Conservation (phyloP, 1,140 invertebrate species). For the Adelges cooleyi region DNA sequence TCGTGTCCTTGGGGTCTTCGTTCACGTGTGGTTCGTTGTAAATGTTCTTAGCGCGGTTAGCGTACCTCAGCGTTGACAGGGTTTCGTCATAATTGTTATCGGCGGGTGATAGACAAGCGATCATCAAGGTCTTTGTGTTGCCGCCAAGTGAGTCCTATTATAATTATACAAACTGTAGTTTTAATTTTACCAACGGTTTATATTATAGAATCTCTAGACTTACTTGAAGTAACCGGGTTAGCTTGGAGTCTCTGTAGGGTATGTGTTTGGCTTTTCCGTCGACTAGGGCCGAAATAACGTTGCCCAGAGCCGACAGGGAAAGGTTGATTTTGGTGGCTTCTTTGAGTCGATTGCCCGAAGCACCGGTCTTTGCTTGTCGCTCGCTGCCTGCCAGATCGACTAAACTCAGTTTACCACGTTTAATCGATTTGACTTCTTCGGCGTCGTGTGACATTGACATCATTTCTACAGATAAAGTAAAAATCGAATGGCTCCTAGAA, state of each 20-base stretch:
- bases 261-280: constrained; percentile 82
- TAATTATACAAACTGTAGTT: not conserved
- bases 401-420: constrained; percentile 74
- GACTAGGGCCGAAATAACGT: constrained; percentile 87
- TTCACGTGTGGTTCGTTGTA: constrained; percentile 86
- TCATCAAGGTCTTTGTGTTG: constrained; percentile 89
- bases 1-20: constrained; percentile 86
- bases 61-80: constrained; percentile 73
- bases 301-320: constrained; percentile 84
- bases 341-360: constrained; percentile 73
- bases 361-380: constrained; percentile 72
- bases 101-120: constrained; percentile 82
- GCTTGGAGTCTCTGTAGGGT: constrained; percentile 87
- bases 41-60: constrained; percentile 86
- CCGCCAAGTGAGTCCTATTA: constrained; percentile 78
- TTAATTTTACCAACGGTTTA: too few relatives aligned
- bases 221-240: constrained; percentile 75
- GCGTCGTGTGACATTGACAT: constrained; percentile 40
- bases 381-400: constrained; percentile 86
- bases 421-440: constrained; percentile 48
- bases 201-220: not conserved
- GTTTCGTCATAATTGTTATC: constrained; percentile 86
- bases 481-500: constrained; percentile 80
- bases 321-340: constrained; percentile 93
- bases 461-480: constrained; percentile 77